phyloP scores from a whole-genome alignment of 2,113 vertebrate genomes.

The Ctenodactylus gundi region DNA sequence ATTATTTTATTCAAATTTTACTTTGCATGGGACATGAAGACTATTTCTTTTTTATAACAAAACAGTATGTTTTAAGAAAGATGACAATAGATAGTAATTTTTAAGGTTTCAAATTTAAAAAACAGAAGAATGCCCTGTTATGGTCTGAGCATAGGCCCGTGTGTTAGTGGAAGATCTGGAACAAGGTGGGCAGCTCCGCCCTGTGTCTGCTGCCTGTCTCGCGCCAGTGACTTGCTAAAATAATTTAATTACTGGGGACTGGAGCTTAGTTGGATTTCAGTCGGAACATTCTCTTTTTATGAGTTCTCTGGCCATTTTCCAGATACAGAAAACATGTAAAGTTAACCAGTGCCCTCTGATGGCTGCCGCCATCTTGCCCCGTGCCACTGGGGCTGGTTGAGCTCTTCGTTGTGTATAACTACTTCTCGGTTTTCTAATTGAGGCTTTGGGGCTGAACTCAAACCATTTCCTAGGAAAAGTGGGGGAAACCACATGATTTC shows the following conservation, averaged over 20 bases:
- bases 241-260: background rate
- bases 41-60: constrained; percentile 14
- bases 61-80: background rate
- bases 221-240: background rate
- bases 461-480: background rate
- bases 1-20: background rate
- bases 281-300: background rate
- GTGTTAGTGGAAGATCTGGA: background rate
- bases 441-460: fast-evolving
- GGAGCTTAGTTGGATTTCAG: background rate
- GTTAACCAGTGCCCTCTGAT: background rate
- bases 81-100: background rate
- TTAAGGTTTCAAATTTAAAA: background rate
- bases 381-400: background rate
- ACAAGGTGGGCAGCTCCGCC: background rate
- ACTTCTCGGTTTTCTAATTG: background rate
- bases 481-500: background rate
- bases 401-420: fast-evolving
- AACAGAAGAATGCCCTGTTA: background rate
- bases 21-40: background rate
- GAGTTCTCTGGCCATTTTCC: constrained; percentile 18
- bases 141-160: background rate
- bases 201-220: background rate
- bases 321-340: background rate
- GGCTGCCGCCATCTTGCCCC: background rate